Percentiles rank a stretch among this genome's conserved stretches.
phyloP scores from a whole-genome alignment of 2,113 vertebrate genomes.

The Fulica atra region DNA sequence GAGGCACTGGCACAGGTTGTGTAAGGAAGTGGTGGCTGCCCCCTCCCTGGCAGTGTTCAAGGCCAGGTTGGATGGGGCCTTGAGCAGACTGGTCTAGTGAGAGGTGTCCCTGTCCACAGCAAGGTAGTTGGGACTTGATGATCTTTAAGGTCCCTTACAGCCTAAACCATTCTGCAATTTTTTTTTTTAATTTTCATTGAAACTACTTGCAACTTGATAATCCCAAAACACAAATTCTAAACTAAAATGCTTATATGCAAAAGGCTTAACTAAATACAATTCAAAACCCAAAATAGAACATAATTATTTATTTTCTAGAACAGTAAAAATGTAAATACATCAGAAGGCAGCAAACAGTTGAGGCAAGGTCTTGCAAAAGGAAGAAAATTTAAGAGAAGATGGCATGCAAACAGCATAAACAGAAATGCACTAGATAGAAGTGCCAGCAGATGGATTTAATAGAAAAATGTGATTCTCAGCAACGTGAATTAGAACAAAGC shows the following conservation, averaged over 20 bases:
- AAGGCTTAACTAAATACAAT: background rate
- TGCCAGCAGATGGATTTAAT: background rate
- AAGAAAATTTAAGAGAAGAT: background rate
- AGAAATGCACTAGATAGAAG: accelerated
- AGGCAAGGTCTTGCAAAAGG: background rate
- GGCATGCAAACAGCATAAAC: background rate
- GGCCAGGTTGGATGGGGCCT: too few species aligned
- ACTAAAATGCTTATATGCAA: background rate
- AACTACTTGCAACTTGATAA: background rate
- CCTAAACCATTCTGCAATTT: too few species aligned
- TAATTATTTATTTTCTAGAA: background rate
- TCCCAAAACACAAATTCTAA: background rate
- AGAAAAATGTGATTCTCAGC: background rate
- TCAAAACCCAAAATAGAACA: background rate
- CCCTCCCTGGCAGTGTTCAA: too few species aligned
- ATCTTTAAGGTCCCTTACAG: too few species aligned
- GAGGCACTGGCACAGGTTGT: too few species aligned
- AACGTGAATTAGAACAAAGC: background rate
- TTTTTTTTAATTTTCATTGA: background rate
- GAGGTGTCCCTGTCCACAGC: too few species aligned
- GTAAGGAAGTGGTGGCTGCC: too few species aligned
- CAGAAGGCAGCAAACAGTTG: background rate
- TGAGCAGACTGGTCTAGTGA: too few species aligned
- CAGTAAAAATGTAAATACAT: background rate
- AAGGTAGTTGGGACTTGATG: too few species aligned